Base-by-base conservation (phyloP, 2,888 invertebrate genomes). In the Sthenelais limicola region DNA sequence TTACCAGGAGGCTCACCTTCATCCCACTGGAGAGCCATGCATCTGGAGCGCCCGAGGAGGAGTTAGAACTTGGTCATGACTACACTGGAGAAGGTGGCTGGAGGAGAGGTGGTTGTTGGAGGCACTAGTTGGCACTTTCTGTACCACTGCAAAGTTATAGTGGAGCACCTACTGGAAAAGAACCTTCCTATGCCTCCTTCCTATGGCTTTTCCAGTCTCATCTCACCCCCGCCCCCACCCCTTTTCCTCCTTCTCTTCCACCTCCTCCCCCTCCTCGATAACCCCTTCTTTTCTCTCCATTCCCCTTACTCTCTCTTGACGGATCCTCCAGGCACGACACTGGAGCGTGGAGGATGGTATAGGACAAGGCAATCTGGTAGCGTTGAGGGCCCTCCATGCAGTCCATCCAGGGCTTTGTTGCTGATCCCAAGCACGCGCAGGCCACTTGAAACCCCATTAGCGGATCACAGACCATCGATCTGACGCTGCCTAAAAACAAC, bases 371-470 rank as follows among this genome's bases (percentile, higher is more conserved):
- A 12, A 18, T 18, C 51, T 51, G 5, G 24, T 24, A 43, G 38
- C 35, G 26, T 62, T 35, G 62, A 62, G 62, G 62, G 26, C 62
- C 62, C 62, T 62, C 62, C 38, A 62, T 43, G 62, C 21, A 24
- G 4, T 35, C 15, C 24, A 21, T 38, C 38, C 35, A 24, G 35
- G 35, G 38, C 21, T 43, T 12, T 21, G 26, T 43, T 21, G 12
- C 24, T 43, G n/a, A 62, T 38, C 38, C 38, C 5, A 12, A 18
- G 38, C 62, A 62, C 62, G 62, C 62, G 38, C 62, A 43, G 62
- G 62, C 35, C 38, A 62, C 62, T 62, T 43, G 62, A 62, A 62
- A 62, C 62, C 62, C 62, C 62, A 62, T 62, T 62, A 62, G 62
- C 38, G 62, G 38, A 1, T 35, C 38, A 38, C 38, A 38, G 43